Conservation (phyloP, 1,140 invertebrate genomes). For the Medauroidea extradentata region DNA sequence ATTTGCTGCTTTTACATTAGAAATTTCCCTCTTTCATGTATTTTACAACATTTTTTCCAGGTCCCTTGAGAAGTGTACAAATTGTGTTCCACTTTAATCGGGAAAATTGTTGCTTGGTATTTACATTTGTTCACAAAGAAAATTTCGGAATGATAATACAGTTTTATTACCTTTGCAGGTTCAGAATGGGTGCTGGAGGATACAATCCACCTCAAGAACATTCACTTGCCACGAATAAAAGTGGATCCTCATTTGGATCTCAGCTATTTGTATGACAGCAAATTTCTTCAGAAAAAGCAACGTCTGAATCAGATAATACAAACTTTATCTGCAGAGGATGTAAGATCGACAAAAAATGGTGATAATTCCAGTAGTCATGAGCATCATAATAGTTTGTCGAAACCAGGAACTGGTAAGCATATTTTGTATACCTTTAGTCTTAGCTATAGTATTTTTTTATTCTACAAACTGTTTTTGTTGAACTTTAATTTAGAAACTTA, state of each 20-base stretch:
- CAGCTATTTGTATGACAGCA: slow-evolving; percentile 75
- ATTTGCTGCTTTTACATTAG: too few relatives aligned
- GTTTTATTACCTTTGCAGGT: too few relatives aligned
- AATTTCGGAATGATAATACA: too few relatives aligned
- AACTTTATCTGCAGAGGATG: slow-evolving; percentile 57
- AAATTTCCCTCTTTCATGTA: too few relatives aligned
- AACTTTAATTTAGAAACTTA: too few relatives aligned
- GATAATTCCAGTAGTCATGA: slow-evolving; percentile 36
- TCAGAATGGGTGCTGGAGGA: slow-evolving; percentile 99
- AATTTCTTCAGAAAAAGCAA: slow-evolving; percentile 74
- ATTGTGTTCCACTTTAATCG: too few relatives aligned
- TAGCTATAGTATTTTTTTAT: not conserved
- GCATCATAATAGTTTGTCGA: slow-evolving; percentile 6
- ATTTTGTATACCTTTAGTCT: not conserved
- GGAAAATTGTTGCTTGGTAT: too few relatives aligned
- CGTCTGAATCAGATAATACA: slow-evolving; percentile 65
- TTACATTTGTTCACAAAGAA: too few relatives aligned
- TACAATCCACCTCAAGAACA: slow-evolving; percentile 85
- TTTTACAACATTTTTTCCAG: too few relatives aligned
- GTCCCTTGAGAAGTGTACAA: too few relatives aligned
- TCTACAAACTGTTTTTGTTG: too few relatives aligned
- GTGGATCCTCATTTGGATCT: slow-evolving; percentile 77
- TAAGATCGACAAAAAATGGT: slow-evolving; percentile 49
- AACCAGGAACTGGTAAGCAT: slow-evolving; percentile 9
- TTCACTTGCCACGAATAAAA: slow-evolving; percentile 75